These are phyloP conservation scores for Synanceia verrucosa DNA, from an alignment of 2,797 vertebrate species.

Conservation along the genomic window DNA sequence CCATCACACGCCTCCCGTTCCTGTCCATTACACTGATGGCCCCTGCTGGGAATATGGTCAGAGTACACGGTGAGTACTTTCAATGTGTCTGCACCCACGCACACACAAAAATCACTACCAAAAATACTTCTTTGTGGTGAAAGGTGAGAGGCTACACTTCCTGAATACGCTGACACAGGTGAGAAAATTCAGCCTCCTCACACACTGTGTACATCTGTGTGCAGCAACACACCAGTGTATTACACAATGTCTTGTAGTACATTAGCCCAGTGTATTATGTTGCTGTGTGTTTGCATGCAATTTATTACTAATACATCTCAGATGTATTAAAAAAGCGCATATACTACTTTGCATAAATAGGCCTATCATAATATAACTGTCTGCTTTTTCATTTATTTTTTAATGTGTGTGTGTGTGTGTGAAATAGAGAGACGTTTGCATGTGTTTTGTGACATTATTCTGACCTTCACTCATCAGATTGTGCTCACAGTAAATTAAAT, in stretches of 20 bases:
- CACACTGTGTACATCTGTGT: neutral
- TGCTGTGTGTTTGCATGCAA: neutral
- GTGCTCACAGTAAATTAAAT: neutral
- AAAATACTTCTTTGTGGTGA: neutral
- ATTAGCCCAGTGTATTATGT: neutral
- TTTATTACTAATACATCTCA: neutral
- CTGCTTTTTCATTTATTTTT: neutral
- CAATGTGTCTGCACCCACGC: neutral
- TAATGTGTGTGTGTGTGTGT: no score
- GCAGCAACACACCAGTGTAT: neutral
- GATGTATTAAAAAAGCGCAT: neutral
- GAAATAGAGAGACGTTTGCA: neutral
- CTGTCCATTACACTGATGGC: slow-evolving; percentile 35
- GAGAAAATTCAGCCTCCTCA: no score
- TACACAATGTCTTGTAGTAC: neutral
- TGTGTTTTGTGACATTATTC: neutral
- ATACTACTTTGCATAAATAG: neutral
- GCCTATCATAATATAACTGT: no score
- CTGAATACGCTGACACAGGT: neutral
- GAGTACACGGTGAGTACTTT: slow-evolving; percentile 78
- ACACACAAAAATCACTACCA: neutral
- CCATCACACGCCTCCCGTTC: neutral
- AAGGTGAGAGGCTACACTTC: neutral
- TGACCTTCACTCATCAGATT: slow-evolving; percentile 34
- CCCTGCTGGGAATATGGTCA: slow-evolving; percentile 51